Evolutionary conservation across 2,888 invertebrate species (phyloP), one percentile per base, ranked within the genome.

Genomic region (Drosophila paucipuncta): DNA sequence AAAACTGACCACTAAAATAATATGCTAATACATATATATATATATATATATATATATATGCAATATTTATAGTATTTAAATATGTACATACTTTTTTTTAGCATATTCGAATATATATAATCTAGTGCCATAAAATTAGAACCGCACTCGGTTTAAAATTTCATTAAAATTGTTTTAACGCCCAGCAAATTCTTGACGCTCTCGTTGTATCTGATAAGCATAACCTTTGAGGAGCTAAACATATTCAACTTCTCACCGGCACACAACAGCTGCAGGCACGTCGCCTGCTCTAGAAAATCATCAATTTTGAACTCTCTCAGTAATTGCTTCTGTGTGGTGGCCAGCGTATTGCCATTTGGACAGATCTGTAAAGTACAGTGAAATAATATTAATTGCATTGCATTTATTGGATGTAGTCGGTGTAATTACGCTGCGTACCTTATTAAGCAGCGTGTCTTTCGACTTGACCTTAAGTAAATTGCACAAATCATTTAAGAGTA

Each of bases 201-300:
- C 90, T 97, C 97, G 85, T 97, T 97, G 94, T 97, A 97, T 92
- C 96, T 95, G 80, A 98, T 96, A 67, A 98, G 95, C 61, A 96
- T 95, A 84, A 97, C 96, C 93, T 97, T 97, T 58, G 97, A 96
- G 52, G 96, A 96, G 69, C 97, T 95, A 33, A 89, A 84, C 66
- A 96, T 95, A 92, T 97, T 97, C 73, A 97, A 94, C 91, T 96
- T 96, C 92, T 97, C 97, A 39, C 97, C 97, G 53, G 96, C 96
- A 87, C 96, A 95, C 72, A 97, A 93, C 62, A 97, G 94, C 91
- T 97, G 97, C 91, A 97, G 96, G 91, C 97, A 97, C 81, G 96
- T 96, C 22, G 97, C 97, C 82, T 96, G 95, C 91, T 97, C 97
- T 72, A 97, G 93, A 92, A 97, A 97, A 91, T 97, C 97, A 52